These are phyloP conservation scores for Fistularia tabacaria DNA, from an alignment of 2,797 vertebrate species.

Conservation along the genomic window DNA sequence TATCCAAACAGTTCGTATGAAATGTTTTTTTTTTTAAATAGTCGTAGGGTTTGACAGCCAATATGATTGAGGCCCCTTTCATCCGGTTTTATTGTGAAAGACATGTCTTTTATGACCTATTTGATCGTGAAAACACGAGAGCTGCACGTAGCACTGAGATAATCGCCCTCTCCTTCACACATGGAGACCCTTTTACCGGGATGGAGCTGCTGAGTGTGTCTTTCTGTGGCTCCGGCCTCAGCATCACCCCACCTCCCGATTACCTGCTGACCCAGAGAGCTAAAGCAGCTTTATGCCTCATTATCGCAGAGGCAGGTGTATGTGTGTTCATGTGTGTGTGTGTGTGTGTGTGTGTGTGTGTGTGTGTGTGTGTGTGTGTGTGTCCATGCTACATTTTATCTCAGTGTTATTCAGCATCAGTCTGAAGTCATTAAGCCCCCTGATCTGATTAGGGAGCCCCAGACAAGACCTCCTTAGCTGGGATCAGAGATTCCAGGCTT, in stretches of 20 bases:
- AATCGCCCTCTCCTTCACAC: too few species aligned
- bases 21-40: too few species aligned
- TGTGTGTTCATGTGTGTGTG: slow-evolving; percentile 12
- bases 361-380: slow-evolving; percentile 14
- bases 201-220: slow-evolving; percentile 12
- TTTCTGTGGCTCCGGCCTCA: slow-evolving; percentile 10
- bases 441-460: slow-evolving; percentile 61
- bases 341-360: slow-evolving; percentile 15
- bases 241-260: slow-evolving; percentile 50
- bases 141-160: too few species aligned
- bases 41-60: too few species aligned
- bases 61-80: too few species aligned
- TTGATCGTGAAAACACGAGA: too few species aligned
- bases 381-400: slow-evolving; percentile 25
- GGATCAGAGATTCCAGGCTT: slow-evolving; percentile 34
- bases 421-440: slow-evolving; percentile 35
- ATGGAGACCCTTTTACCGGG: too few species aligned
- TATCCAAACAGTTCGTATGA: too few species aligned
- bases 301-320: slow-evolving; percentile 37
- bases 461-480: slow-evolving; percentile 40
- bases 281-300: slow-evolving; percentile 60
- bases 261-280: slow-evolving; percentile 60
- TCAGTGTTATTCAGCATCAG: slow-evolving; percentile 30
- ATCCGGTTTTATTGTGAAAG: too few species aligned
- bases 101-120: too few species aligned